These are phyloP conservation scores for Tachysurus fulvidraco DNA, from an alignment of 2,113 vertebrate species.

Conservation along the genomic window DNA sequence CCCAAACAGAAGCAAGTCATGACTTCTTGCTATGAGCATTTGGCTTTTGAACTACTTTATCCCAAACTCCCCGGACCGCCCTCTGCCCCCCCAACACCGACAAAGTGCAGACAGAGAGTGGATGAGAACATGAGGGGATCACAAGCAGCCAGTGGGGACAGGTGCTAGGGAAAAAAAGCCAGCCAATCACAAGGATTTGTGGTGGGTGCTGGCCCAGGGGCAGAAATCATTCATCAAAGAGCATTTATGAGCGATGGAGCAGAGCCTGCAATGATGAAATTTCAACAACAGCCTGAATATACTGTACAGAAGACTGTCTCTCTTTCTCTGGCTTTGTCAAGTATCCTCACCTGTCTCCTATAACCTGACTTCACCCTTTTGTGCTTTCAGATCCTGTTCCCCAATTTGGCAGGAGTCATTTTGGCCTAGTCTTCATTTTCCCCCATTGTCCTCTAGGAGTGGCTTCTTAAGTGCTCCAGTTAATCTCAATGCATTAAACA, in stretches of 20 bases:
- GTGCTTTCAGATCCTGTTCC: constrained; percentile 44
- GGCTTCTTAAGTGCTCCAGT: constrained; percentile 34
- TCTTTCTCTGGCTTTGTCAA: constrained; percentile 6
- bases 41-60: neutral
- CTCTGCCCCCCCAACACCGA: neutral
- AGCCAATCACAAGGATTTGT: constrained; percentile 34
- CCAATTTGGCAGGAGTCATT: constrained; percentile 35
- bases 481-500: constrained; percentile 45
- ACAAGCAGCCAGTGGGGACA: constrained; percentile 32
- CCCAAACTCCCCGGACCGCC: neutral
- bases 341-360: constrained; percentile 51
- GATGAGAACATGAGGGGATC: constrained; percentile 13
- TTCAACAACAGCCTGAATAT: constrained; percentile 67
- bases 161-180: constrained; percentile 16
- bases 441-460: constrained; percentile 32
- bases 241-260: constrained; percentile 37
- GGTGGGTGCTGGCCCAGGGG: constrained; percentile 24
- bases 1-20: constrained; percentile 2
- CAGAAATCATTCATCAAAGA: constrained; percentile 37
- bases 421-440: constrained; percentile 41
- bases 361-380: constrained; percentile 50
- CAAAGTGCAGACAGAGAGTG: neutral
- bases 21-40: neutral
- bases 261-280: constrained; percentile 45
- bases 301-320: constrained; percentile 61